Evolutionary conservation across 2,888 invertebrate genomes (phyloP).

Genomic region (Eristalis intricaria): DNA sequence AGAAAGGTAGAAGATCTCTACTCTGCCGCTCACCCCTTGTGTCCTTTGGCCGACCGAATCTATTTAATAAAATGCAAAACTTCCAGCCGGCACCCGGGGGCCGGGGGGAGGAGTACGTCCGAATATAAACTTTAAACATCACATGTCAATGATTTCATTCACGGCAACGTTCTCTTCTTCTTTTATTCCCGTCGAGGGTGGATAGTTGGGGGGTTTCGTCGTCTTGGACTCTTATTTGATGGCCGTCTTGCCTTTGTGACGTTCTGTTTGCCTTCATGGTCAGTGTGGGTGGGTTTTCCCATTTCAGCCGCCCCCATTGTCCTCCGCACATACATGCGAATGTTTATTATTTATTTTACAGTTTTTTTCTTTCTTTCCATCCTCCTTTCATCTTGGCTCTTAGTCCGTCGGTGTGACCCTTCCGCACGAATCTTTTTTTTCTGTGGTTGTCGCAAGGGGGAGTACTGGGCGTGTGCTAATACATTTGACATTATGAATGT

Average conservation of each 20-base stretch:
- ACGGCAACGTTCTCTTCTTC: constrained; percentile 25
- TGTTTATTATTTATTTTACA: constrained; percentile 18
- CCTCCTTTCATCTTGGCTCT: neutral
- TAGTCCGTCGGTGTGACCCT: constrained; percentile 3
- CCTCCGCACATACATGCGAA: neutral
- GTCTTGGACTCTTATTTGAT: constrained; percentile 19
- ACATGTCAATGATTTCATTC: constrained; percentile 51
- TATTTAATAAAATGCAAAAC: constrained; percentile 31
- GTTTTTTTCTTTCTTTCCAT: neutral
- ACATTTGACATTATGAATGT: too few species aligned
- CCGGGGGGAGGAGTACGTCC: neutral
- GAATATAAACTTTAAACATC: constrained; percentile 56
- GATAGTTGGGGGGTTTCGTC: constrained; percentile 22
- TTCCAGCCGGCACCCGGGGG: neutral
- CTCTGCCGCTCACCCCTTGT: neutral
- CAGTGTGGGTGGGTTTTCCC: constrained; percentile 28
- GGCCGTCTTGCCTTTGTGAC: constrained; percentile 19
- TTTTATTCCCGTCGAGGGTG: constrained; percentile 26
- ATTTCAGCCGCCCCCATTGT: neutral
- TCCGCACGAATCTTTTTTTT: neutral
- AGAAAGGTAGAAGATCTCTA: constrained; percentile 21
- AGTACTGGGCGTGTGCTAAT: too few species aligned
- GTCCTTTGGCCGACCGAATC: constrained; percentile 9
- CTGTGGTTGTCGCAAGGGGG: neutral
- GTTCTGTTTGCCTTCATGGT: constrained; percentile 38